These are phyloP conservation scores for Dastarcus helophoroides DNA, from an alignment of 2,888 invertebrate species.

Conservation along the genomic window DNA sequence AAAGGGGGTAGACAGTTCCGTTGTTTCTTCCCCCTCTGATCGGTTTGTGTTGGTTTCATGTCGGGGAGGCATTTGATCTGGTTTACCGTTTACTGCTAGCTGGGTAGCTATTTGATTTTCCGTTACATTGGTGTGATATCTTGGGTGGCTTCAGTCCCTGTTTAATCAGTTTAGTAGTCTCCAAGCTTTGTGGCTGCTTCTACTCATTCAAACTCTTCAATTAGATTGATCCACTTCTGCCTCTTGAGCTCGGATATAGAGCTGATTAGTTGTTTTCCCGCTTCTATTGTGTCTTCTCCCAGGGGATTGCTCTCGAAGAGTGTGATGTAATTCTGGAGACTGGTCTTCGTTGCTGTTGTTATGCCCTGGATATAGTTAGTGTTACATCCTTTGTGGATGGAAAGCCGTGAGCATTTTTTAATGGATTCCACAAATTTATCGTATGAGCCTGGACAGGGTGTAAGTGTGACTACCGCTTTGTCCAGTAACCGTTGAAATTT, in stretches of 20 bases:
- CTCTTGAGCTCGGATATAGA: slow-evolving; percentile 5
- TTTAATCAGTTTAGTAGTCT: too few species aligned
- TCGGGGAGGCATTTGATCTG: too few species aligned
- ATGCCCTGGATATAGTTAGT: slow-evolving; percentile 4
- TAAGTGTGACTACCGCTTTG: slow-evolving; percentile 1
- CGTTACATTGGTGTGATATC: too few species aligned
- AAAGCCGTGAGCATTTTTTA: slow-evolving; percentile 3
- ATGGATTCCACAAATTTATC: slow-evolving; percentile 4
- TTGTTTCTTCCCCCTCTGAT: too few species aligned
- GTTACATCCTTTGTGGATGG: slow-evolving; percentile 3
- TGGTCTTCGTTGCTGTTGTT: slow-evolving; percentile 1
- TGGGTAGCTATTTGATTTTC: too few species aligned
- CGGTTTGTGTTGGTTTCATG: too few species aligned
- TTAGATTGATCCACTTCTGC: slow-evolving; percentile 2
- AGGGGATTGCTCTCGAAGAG: slow-evolving; percentile 5
- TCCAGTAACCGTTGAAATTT: slow-evolving; percentile 2
- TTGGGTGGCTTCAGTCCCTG: too few species aligned
- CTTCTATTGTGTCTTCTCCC: slow-evolving; percentile 3
- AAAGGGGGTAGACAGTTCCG: too few species aligned
- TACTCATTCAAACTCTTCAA: not conserved
- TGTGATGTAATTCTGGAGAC: slow-evolving; percentile 2
- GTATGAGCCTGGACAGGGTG: slow-evolving; percentile 2
- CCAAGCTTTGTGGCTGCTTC: too few species aligned
- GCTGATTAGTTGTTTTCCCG: slow-evolving; percentile 1
- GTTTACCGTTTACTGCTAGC: too few species aligned